Percentiles rank a stretch among this genome's conserved stretches.
Conservation (phyloP, 2,113 vertebrate species). For the Butastur rufipennis region DNA sequence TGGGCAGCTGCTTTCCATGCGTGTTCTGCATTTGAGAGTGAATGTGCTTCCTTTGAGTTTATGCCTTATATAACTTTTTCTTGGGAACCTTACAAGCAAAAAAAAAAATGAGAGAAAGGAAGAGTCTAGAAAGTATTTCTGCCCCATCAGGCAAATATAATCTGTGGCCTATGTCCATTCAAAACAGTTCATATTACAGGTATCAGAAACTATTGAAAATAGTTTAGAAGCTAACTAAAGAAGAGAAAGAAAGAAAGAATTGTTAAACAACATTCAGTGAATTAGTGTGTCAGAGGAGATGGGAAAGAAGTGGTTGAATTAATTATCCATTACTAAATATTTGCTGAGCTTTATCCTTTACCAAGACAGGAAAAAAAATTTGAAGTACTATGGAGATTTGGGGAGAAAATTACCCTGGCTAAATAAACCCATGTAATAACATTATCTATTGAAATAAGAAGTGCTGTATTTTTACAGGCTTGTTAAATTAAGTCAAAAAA, state of each 20-base stretch:
- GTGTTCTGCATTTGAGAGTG: not conserved
- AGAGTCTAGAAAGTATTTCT: not conserved
- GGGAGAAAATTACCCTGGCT: not conserved
- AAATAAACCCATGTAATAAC: not conserved
- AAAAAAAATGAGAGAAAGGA: not conserved
- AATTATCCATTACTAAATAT: conserved; percentile 13
- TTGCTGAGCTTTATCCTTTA: not conserved
- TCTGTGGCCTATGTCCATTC: not conserved
- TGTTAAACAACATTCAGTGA: not conserved
- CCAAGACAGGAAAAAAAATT: not conserved
- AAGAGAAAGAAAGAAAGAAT: not conserved
- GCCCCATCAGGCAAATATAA: not conserved
- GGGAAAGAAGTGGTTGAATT: not conserved
- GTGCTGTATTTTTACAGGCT: not conserved
- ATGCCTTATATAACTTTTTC: not conserved
- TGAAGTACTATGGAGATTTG: not conserved
- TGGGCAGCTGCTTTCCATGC: not conserved
- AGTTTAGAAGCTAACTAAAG: not conserved
- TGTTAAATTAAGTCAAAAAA: not conserved
- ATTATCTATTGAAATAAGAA: not conserved
- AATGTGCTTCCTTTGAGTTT: not conserved
- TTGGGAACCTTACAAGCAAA: not conserved
- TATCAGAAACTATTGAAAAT: not conserved
- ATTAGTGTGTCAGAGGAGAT: not conserved
- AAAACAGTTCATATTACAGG: not conserved